phyloP scores from a whole-genome alignment of 1,140 invertebrate genomes.

The Teleopsis dalmanni region DNA sequence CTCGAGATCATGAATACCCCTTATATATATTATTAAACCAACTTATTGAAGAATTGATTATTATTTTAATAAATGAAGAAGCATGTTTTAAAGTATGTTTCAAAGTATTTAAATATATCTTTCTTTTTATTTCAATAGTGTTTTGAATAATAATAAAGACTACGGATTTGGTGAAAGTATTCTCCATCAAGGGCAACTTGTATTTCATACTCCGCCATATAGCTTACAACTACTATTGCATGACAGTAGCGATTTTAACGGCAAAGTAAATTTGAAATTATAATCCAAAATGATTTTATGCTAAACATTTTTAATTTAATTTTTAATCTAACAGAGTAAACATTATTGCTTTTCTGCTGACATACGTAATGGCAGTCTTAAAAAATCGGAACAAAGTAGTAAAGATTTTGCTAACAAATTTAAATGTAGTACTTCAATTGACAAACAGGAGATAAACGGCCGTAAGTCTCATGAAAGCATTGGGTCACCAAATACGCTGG shows the following conservation, averaged over 20 bases:
- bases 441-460: slow-evolving; percentile 29
- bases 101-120: neutral
- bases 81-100: neutral
- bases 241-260: slow-evolving; percentile 49
- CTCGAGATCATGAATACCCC: no score
- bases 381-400: slow-evolving; percentile 29
- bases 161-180: slow-evolving; percentile 90
- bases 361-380: slow-evolving; percentile 33
- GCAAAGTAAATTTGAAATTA: slow-evolving; percentile 17
- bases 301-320: neutral
- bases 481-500: slow-evolving; percentile 38
- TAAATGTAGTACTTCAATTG: slow-evolving; percentile 29
- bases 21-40: no score
- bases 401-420: slow-evolving; percentile 29
- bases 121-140: slow-evolving; percentile 15
- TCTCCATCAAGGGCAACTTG: slow-evolving; percentile 75
- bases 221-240: slow-evolving; percentile 68
- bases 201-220: slow-evolving; percentile 85
- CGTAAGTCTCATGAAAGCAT: slow-evolving; percentile 36
- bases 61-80: neutral
- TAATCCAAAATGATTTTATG: neutral
- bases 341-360: slow-evolving; percentile 29
- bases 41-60: no score
- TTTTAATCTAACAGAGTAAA: slow-evolving; percentile 16
- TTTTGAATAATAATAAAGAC: slow-evolving; percentile 48